phyloP scores from a whole-genome alignment of 2,113 vertebrate species.

The Ammodytes dubius region DNA sequence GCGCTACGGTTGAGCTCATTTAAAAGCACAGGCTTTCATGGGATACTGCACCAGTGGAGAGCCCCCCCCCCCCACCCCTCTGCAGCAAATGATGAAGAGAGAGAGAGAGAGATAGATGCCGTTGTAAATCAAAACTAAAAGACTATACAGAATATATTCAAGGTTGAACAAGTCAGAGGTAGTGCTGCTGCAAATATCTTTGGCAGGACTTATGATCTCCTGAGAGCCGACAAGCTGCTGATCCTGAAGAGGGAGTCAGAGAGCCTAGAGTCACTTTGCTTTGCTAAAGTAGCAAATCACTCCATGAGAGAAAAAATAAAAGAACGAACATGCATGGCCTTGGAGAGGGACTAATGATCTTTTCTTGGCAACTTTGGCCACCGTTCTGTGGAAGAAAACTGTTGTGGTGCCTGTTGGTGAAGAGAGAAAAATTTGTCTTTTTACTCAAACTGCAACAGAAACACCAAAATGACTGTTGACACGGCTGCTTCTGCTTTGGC shows the following conservation, averaged over 20 bases:
- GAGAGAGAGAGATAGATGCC: too few species aligned
- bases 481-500: constrained; percentile 55
- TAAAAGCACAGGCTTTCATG: constrained; percentile 1
- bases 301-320: constrained; percentile 40
- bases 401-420: constrained; percentile 29
- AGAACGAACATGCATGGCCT: constrained; percentile 45
- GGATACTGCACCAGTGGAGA: background rate
- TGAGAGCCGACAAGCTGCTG: background rate
- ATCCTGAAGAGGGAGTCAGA: constrained; percentile 83
- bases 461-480: constrained; percentile 51
- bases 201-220: constrained; percentile 3
- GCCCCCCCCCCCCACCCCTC: background rate
- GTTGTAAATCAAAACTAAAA: background rate
- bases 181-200: background rate
- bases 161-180: background rate
- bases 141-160: background rate
- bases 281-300: constrained; percentile 36
- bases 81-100: background rate
- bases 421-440: constrained; percentile 47
- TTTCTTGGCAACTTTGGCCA: constrained; percentile 51
- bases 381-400: constrained; percentile 35
- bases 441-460: constrained; percentile 37
- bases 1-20: constrained; percentile 13
- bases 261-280: constrained; percentile 58
- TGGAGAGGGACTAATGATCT: constrained; percentile 61